Evolutionary conservation across 2,797 vertebrate species (phyloP), one percentile per base, ranked within the genome.

Genomic region (Mico argentatus): DNA sequence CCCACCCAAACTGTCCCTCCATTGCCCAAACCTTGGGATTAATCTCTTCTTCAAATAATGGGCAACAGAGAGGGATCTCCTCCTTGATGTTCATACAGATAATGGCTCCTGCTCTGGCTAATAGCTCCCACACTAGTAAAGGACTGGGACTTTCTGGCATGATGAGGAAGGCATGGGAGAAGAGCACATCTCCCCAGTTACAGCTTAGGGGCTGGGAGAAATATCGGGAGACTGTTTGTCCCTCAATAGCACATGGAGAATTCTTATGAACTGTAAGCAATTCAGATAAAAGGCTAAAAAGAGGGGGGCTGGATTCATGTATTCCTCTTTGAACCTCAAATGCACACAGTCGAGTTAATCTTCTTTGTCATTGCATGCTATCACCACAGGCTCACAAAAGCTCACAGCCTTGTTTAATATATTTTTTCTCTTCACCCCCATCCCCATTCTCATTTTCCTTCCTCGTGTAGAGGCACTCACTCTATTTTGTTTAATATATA

Each of bases 251-350:
- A 46, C 27, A 55, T 3, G 17, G 46, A 84, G 36, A 91, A 67
- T 76, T 92, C 30, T 76, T 90, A 81, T 14, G 50, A 88, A 15
- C 73, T 57, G 50, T 33, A 41, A 85, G 57, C 24, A 91, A 27
- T 61, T 80, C 55, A n/a, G n/a, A 79, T 41, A 57, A 85, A 90
- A 92, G 57, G 41, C 88, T 52, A 87, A 90, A 80, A 94, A 67
- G 30, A 72, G 30, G 3, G 70, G 70, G 11, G 10, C 77, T 85
- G 76, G 15, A 48, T 39, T 82, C 27, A n/a, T 27, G 44, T 59
- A 80, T 91, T 30, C 70, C n/a, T 75, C 59, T 82, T 87, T 92
- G 59, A 76, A 27, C 36, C 61, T 48, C 39, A 44, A 33, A 39
- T 19, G 33, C 50, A 12, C 36, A 55, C 17, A n/a, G 33, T 24